Conservation (phyloP, 2,113 vertebrate genomes). For the Laterallus jamaicensis region DNA sequence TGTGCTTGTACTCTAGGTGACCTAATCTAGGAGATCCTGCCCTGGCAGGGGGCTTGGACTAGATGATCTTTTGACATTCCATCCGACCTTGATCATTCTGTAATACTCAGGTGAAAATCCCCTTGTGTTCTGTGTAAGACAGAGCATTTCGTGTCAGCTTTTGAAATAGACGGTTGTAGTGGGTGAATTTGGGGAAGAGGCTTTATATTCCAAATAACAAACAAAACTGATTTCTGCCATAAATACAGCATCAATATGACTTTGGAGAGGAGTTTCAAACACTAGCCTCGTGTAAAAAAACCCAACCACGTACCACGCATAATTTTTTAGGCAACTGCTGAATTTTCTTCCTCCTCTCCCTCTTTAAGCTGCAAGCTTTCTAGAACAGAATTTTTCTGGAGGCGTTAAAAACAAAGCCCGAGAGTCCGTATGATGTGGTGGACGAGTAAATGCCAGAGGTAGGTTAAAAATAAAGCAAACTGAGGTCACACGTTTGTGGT, state of each 20-base stretch:
- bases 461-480: neutral
- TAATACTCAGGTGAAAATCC: neutral
- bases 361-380: neutral
- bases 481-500: neutral
- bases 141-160: neutral
- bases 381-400: neutral
- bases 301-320: rapidly evolving
- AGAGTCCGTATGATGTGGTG: neutral
- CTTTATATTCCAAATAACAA: conserved; percentile 2
- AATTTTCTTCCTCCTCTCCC: neutral
- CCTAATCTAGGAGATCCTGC: too few relatives aligned
- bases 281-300: neutral
- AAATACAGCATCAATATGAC: neutral
- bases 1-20: neutral
- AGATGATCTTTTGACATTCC: too few relatives aligned
- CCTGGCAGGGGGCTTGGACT: too few relatives aligned
- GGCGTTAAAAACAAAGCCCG: neutral
- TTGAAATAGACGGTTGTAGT: neutral
- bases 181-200: neutral
- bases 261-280: neutral
- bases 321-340: neutral
- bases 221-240: neutral
- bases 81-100: too few relatives aligned
- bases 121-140: neutral
- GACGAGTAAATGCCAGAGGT: neutral